Base-by-base conservation (phyloP, 2,113 vertebrate genomes). In the Monopterus albus region DNA sequence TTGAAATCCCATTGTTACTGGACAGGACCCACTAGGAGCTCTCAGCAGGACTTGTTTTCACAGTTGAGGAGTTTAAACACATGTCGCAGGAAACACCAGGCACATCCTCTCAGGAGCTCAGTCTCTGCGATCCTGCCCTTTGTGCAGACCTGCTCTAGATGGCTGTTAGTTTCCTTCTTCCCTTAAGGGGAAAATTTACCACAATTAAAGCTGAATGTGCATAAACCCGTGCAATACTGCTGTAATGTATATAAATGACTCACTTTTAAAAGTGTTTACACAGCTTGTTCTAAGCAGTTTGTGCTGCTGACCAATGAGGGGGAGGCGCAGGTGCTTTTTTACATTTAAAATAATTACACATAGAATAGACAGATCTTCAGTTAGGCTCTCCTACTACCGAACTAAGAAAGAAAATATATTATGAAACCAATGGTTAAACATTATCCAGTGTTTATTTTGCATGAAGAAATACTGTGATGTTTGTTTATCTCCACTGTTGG, bases 31-130 rank as follows among this genome's bases (percentile, higher is more conserved):
- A 6, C 42, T 43, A 42, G 3, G 29, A 35, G 42, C 38, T 67
- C 60, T 67, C 60, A 50, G 36, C 1, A 23, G 40, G 40, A 26
- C 50, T 56, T 55, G 13, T 56, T 78, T 39, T 40, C 20, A 35
- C 14, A 65, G 1, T 10, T 53, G 49, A n/a, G n/a, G n/a, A n/a
- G n/a, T 25, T 43, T 7, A 29, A 1, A 60, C 35, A 60, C 26
- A 49, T 40, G 4, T 23, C 53, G 18, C 53, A 58, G 36, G 56
- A 18, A 51, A 43, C 47, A 49, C 2, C 2, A 62, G 36, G 11
- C 39, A 23, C 15, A 36, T 18, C 12, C 20, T 51, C 8, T 14
- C 17, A 5, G 35, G 5, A 42, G 45, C 12, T 31, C 33, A n/a
- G 43, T 23, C 43, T 4, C 17, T 12, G 12, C 38, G 20, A 49